phyloP scores from a whole-genome alignment of 2,113 vertebrate species.

The Lanius ludovicianus region DNA sequence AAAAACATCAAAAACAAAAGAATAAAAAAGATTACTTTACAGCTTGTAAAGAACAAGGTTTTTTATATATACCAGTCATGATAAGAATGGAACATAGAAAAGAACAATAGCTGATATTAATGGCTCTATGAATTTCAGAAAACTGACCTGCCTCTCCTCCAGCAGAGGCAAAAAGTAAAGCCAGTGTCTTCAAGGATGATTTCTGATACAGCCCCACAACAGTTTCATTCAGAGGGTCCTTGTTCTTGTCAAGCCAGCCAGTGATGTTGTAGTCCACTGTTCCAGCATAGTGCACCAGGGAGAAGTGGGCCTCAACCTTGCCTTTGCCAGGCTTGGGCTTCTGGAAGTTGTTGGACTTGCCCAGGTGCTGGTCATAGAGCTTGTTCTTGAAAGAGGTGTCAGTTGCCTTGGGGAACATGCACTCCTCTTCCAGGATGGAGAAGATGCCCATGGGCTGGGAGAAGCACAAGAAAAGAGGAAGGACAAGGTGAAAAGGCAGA shows the following conservation, averaged over 20 bases:
- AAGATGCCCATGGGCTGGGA: conserved; percentile 27
- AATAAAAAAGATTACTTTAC: not conserved
- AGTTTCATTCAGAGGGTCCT: conserved; percentile 87
- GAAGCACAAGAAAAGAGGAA: not conserved
- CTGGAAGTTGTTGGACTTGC: conserved; percentile 85
- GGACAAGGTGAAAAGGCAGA: not conserved
- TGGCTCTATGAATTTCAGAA: not conserved
- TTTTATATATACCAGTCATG: not conserved
- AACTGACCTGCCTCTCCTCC: conserved; percentile 69
- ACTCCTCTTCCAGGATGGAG: not conserved
- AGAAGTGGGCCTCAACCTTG: conserved; percentile 77
- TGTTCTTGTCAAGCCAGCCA: conserved; percentile 90
- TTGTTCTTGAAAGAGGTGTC: conserved; percentile 87
- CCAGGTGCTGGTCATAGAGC: conserved; percentile 86
- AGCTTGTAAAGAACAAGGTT: not conserved
- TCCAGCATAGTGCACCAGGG: conserved; percentile 76
- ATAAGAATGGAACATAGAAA: not conserved
- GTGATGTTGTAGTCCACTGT: conserved; percentile 79
- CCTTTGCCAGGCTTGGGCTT: conserved; percentile 85
- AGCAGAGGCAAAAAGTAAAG: conserved; percentile 71
- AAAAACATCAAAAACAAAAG: not conserved
- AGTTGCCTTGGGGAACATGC: conserved; percentile 63
- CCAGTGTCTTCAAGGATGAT: conserved; percentile 76
- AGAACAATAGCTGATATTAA: not conserved
- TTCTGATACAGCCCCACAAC: conserved; percentile 84